phyloP scores from a whole-genome alignment of 2,888 invertebrate species.

The Vesta saturnalis region DNA sequence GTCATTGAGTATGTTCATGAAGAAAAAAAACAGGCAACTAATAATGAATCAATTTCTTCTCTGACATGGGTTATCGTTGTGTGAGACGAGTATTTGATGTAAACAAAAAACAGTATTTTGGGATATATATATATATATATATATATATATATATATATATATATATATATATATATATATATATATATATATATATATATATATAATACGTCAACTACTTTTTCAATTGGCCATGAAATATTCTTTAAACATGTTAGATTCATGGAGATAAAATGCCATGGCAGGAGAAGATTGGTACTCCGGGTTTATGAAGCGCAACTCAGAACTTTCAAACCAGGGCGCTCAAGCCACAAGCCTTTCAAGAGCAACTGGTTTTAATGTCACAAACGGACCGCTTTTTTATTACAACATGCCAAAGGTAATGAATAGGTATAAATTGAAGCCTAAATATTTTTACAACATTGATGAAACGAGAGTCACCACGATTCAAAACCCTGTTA shows the following conservation, averaged over 20 bases:
- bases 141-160: too few species aligned
- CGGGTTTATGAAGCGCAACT: constrained; percentile 12
- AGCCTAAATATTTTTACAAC: constrained; percentile 55
- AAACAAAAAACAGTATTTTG: not conserved
- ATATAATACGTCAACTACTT: not conserved
- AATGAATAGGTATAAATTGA: constrained; percentile 45
- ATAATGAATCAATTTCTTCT: not conserved
- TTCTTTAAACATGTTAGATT: not conserved
- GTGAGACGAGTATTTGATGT: not conserved
- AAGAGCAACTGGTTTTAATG: constrained; percentile 21
- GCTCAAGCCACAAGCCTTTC: too few species aligned
- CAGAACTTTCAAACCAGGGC: too few species aligned
- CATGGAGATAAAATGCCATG: not conserved
- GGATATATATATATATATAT: not conserved
- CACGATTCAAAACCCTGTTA: constrained; percentile 55
- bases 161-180: too few species aligned
- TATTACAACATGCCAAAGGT: constrained; percentile 27
- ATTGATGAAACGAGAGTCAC: too few species aligned
- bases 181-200: too few species aligned
- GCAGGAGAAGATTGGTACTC: constrained; percentile 12
- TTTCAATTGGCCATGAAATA: constrained; percentile 14
- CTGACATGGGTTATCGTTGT: not conserved
- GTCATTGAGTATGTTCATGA: not conserved
- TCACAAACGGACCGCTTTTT: constrained; percentile 8
- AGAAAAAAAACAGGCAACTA: not conserved